Evolutionary conservation across 2,113 vertebrate species (phyloP).

Genomic region (Nothobranchius furzeri): DNA sequence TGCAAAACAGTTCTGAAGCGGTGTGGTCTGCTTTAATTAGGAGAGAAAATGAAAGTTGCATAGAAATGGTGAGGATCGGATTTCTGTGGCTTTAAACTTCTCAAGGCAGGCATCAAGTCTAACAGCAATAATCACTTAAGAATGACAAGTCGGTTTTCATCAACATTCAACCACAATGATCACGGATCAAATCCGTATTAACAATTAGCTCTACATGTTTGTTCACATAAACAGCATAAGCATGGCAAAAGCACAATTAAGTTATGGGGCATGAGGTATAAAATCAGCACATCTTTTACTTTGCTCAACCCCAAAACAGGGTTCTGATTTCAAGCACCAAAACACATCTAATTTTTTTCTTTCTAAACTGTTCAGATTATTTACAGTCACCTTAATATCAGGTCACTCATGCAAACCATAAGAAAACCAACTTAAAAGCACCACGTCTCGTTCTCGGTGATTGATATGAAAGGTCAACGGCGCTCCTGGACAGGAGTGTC

Average conservation of each 20-base stretch:
- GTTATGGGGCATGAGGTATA: slow-evolving; percentile 67
- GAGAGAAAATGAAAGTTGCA: slow-evolving; percentile 86
- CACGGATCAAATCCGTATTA: slow-evolving; percentile 48
- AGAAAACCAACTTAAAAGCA: slow-evolving; percentile 14
- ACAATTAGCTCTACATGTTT: slow-evolving; percentile 52
- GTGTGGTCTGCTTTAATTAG: slow-evolving; percentile 69
- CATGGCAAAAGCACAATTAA: slow-evolving; percentile 36
- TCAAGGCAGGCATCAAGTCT: slow-evolving; percentile 33
- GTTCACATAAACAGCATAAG: slow-evolving; percentile 29
- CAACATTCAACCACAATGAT: slow-evolving; percentile 40
- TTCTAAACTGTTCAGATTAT: slow-evolving; percentile 37
- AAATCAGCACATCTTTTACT: slow-evolving; percentile 37
- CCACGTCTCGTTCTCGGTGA: slow-evolving; percentile 42
- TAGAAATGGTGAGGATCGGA: slow-evolving; percentile 80
- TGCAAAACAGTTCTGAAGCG: slow-evolving; percentile 71
- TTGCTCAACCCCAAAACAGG: slow-evolving; percentile 14
- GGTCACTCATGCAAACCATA: slow-evolving; percentile 36
- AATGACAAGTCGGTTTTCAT: slow-evolving; percentile 22
- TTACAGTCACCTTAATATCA: slow-evolving; percentile 46
- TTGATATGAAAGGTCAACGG: slow-evolving; percentile 51
- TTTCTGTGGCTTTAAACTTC: slow-evolving; percentile 24
- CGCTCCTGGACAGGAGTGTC: slow-evolving; percentile 17
- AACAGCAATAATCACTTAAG: slow-evolving; percentile 5
- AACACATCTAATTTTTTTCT: slow-evolving; percentile 32
- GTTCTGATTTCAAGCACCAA: slow-evolving; percentile 47